These are phyloP conservation scores for Colinus virginianus DNA, from an alignment of 2,113 vertebrate genomes.

Conservation along the genomic window DNA sequence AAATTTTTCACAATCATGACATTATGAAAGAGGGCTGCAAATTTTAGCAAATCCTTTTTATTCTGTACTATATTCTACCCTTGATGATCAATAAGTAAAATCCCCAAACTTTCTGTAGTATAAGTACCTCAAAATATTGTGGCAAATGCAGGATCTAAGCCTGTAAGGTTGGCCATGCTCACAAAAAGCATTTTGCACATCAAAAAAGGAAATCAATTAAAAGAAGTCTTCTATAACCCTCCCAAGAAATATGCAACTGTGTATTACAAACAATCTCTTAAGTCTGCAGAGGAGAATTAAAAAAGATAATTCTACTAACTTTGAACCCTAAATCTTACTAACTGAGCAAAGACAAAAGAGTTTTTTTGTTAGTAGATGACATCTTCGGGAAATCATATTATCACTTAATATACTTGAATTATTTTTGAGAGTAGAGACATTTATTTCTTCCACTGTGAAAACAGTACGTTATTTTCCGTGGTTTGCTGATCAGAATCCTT, in stretches of 20 bases:
- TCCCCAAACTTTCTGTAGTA: background rate
- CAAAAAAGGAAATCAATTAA: background rate
- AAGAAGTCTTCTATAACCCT: background rate
- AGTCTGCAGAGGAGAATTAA: background rate
- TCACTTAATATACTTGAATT: background rate
- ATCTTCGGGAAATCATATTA: background rate
- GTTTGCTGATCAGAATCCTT: background rate
- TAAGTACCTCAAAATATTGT: background rate
- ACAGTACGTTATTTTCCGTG: background rate
- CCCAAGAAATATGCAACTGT: background rate
- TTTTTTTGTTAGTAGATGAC: background rate
- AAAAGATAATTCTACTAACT: background rate
- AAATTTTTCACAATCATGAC: fast-evolving
- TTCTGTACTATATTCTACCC: background rate
- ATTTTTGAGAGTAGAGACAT: background rate
- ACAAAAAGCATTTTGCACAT: background rate
- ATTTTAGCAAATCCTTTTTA: background rate
- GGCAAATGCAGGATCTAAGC: background rate
- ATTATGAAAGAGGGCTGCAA: background rate
- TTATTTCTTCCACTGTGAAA: background rate
- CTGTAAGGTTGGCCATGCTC: background rate
- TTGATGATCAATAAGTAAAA: background rate
- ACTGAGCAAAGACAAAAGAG: background rate
- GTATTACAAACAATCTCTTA: background rate
- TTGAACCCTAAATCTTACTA: background rate